These are phyloP conservation scores for Clitarchus hookeri DNA, from an alignment of 2,888 invertebrate genomes.

Conservation along the genomic window DNA sequence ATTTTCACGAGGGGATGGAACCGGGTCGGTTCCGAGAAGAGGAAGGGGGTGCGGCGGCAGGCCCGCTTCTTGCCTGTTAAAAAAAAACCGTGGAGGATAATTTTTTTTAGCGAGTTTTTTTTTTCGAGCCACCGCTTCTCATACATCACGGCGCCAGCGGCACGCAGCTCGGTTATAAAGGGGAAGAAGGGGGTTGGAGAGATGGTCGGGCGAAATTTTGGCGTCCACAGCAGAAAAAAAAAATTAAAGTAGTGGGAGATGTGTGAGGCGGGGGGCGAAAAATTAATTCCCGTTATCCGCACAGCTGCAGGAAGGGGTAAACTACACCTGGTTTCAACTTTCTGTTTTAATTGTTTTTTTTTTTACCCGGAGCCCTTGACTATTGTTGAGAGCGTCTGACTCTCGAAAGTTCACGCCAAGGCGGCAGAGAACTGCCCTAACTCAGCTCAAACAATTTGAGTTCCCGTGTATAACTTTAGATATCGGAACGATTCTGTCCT, in stretches of 20 bases:
- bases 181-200: background rate
- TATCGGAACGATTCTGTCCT: too few species aligned
- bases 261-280: background rate
- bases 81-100: background rate
- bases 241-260: background rate
- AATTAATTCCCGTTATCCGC: background rate
- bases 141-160: background rate
- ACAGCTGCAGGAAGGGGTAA: background rate
- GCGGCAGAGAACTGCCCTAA: too few species aligned
- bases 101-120: background rate
- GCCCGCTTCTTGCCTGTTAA: background rate
- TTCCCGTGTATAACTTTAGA: too few species aligned
- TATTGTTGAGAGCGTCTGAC: background rate
- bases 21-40: background rate
- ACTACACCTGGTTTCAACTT: constrained; percentile 7
- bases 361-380: background rate
- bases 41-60: background rate
- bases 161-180: background rate
- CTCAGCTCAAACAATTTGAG: too few species aligned
- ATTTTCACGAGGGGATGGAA: background rate
- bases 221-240: background rate
- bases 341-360: background rate
- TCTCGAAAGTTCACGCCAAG: too few species aligned
- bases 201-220: background rate
- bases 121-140: background rate